Percentiles rank a stretch among this genome's conserved stretches.
Conservation (phyloP, 2,113 vertebrate genomes). For the Pampusana beccarii region DNA sequence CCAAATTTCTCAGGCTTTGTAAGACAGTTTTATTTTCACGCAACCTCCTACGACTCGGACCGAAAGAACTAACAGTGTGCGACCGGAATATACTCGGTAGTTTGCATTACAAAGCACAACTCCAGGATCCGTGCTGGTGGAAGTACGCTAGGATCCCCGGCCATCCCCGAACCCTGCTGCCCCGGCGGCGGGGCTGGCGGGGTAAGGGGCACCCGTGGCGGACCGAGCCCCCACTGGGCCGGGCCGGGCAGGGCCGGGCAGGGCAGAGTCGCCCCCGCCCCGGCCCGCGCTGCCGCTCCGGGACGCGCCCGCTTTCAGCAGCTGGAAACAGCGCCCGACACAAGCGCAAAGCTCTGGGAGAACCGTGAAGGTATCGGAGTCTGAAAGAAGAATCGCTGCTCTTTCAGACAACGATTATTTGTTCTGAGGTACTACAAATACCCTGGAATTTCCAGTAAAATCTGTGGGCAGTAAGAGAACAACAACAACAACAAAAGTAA, state of each 20-base stretch:
- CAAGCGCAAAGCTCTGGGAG: not conserved
- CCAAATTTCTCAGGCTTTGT: not conserved
- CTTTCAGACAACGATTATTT: not conserved
- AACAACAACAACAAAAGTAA: not conserved
- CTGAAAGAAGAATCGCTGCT: not conserved
- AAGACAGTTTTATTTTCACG: not conserved
- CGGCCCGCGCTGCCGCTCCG: not conserved
- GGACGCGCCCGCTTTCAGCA: not conserved
- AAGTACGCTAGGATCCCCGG: not conserved
- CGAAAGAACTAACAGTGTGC: not conserved
- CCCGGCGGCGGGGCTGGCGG: no score
- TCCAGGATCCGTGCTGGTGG: accelerated
- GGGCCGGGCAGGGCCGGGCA: no score
- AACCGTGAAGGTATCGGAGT: not conserved
- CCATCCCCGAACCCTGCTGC: accelerated
- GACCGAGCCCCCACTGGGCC: no score
- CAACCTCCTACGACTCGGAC: not conserved
- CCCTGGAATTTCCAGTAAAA: not conserved
- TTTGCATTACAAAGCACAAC: not conserved
- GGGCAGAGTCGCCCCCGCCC: no score
- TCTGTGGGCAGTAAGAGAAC: not conserved
- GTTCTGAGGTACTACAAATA: not conserved
- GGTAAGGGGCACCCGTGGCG: not conserved
- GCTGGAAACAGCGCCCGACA: not conserved
- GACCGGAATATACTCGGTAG: not conserved